Base-by-base conservation (phyloP, 2,113 vertebrate species). In the Callaeas wilsoni region DNA sequence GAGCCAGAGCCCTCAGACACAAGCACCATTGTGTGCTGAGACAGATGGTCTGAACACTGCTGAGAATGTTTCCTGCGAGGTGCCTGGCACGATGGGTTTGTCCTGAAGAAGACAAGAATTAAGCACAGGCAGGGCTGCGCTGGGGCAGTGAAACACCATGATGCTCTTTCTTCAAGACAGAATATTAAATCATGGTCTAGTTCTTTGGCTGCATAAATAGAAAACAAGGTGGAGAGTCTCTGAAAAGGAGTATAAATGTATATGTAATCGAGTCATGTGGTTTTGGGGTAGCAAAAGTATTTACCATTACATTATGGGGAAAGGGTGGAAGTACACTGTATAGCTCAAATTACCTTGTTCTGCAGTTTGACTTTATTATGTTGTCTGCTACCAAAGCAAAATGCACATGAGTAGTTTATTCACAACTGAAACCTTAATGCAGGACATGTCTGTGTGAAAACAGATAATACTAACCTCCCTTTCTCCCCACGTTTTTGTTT, bases 41-140 rank as follows among this genome's bases (percentile, higher is more conserved):
- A 71, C 95, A 97, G 93, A 96, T 94, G 92, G 94, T 84, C 59
- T 78, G 76, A 92, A 39, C 33, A 5, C 47, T 59, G 12, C 68
- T 0, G 8, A 82, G 86, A 69, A 83, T 33, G 41, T 77, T 71
- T 91, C 83, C 86, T 75, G 69, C 49, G 68, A 96, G 90, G 80
- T 92, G 93, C 92, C 69, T 87, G 64, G 90, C 68, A 92, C 12
- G 6, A 10, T 44, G 7, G 4, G 25, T 46, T 92, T 14, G 42
- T 94, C 94, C 56, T 56, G 69, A 90, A 78, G 79, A 64, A 88
- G 73, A 19, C 64, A 80, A 33, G 88, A 92, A 37, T 90, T 90
- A 79, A 90, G 75, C 50, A 57, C 26, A 80, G 59, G 25, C 33
- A 11, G 19, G 37, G 33, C 55, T 79, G 37, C 14, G 11, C 39